Percentiles rank a stretch among this genome's conserved stretches.
Evolutionary conservation across 2,113 vertebrate species (phyloP).

Genomic region (Oncorhynchus kisutch): DNA sequence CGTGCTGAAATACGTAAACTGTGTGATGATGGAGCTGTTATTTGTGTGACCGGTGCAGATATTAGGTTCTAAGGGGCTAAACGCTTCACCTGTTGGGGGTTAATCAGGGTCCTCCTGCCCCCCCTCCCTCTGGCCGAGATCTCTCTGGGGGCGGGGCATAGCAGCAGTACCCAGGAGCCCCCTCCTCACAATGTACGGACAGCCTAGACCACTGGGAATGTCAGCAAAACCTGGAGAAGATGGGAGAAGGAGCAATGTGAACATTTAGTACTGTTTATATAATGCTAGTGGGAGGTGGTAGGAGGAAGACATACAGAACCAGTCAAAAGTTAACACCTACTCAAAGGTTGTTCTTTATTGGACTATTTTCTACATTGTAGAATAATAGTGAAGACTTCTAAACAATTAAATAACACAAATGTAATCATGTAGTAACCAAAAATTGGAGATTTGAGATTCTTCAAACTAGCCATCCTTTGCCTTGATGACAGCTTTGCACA

Average conservation of each 20-base stretch:
- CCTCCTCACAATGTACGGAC: conserved; percentile 80
- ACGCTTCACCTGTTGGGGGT: background rate
- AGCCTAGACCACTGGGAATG: conserved; percentile 75
- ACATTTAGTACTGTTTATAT: background rate
- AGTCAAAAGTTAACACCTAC: too few species aligned
- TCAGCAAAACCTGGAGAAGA: conserved; percentile 76
- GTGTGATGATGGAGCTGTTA: too few species aligned
- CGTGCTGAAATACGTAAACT: too few species aligned
- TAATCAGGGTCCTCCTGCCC: conserved; percentile 17
- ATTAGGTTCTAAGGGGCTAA: background rate
- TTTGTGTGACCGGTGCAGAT: background rate
- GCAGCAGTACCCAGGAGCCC: conserved; percentile 73
- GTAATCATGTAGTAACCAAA: too few species aligned
- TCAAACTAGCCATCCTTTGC: too few species aligned
- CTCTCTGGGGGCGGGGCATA: conserved; percentile 55
- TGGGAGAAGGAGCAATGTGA: background rate
- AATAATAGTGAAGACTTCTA: too few species aligned
- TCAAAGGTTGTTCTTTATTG: too few species aligned
- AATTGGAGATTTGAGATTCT: too few species aligned
- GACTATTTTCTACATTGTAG: too few species aligned
- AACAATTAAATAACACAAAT: too few species aligned
- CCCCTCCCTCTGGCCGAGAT: conserved; percentile 43
- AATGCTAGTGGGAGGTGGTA: background rate
- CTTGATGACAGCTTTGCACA: too few species aligned
- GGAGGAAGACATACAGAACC: too few species aligned